These are phyloP conservation scores for Tyria jacobaeae DNA, from an alignment of 2,888 invertebrate genomes.

Conservation along the genomic window DNA sequence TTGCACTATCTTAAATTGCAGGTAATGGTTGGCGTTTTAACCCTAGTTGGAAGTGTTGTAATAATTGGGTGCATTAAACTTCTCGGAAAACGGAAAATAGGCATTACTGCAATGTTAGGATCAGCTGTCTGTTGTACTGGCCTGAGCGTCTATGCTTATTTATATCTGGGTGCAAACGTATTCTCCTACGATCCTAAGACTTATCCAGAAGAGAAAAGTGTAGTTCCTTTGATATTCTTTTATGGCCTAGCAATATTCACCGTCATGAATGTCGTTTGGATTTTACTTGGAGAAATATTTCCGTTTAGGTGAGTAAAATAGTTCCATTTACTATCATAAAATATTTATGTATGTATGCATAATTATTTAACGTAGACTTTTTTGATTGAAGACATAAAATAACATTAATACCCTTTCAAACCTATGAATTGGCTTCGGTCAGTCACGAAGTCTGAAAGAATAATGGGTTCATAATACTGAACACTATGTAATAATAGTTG, in stretches of 20 bases:
- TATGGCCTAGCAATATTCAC: constrained; percentile 72
- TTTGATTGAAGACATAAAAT: too few relatives aligned
- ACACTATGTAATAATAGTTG: too few relatives aligned
- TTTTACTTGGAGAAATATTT: constrained; percentile 86
- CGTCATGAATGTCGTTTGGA: constrained; percentile 84
- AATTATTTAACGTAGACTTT: too few relatives aligned
- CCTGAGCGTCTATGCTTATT: constrained; percentile 77
- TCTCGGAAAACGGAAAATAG: constrained; percentile 82
- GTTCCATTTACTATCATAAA: too few relatives aligned
- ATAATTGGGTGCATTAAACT: constrained; percentile 75
- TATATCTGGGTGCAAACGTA: constrained; percentile 64
- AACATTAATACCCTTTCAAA: too few relatives aligned
- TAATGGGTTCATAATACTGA: too few relatives aligned
- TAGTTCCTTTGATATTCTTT: constrained; percentile 74
- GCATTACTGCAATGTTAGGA: constrained; percentile 74
- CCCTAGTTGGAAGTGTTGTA: constrained; percentile 73
- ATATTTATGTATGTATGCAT: too few relatives aligned
- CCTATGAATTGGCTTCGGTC: too few relatives aligned
- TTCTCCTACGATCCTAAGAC: constrained; percentile 78
- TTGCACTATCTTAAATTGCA: too few relatives aligned
- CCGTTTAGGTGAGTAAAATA: constrained; percentile 84
- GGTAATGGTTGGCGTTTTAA: constrained; percentile 81
- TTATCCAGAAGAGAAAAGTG: constrained; percentile 71
- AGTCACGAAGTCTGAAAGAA: too few relatives aligned
- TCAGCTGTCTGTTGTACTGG: constrained; percentile 71